These are phyloP conservation scores for Rhadina sibilatrix DNA, from an alignment of 2,113 vertebrate genomes.

Conservation along the genomic window DNA sequence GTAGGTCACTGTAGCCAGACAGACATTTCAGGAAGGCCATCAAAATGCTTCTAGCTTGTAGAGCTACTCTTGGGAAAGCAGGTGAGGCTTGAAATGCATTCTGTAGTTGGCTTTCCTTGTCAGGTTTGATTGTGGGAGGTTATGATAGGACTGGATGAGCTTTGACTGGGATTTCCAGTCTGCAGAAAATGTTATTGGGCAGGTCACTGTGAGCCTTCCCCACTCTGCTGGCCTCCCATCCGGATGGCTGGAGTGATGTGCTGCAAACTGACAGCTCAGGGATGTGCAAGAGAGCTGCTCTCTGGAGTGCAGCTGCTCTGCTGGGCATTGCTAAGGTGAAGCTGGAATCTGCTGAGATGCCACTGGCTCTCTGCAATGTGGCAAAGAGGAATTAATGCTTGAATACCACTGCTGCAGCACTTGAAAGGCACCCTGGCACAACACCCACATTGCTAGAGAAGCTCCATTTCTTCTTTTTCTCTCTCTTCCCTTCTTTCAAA, in stretches of 20 bases:
- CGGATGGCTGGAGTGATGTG: conserved; percentile 26
- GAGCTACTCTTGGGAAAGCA: neutral
- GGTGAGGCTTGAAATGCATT: conserved; percentile 25
- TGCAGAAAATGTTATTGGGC: neutral
- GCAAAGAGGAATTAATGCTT: conserved; percentile 7
- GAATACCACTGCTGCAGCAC: neutral
- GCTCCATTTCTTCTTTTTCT: neutral
- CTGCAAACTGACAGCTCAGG: conserved; percentile 41
- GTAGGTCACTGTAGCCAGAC: neutral
- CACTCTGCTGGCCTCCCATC: neutral
- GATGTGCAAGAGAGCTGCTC: neutral
- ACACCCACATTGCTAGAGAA: neutral
- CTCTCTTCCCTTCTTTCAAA: neutral
- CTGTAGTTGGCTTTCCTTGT: conserved; percentile 66
- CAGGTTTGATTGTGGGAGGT: conserved; percentile 43
- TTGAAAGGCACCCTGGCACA: neutral
- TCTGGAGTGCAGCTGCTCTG: conserved; percentile 58
- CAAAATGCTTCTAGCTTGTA: neutral
- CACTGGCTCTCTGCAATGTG: neutral
- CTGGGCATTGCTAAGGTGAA: conserved; percentile 27
- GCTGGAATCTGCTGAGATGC: neutral
- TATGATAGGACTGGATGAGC: neutral
- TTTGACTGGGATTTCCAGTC: conserved; percentile 22
- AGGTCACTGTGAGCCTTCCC: neutral
- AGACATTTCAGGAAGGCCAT: neutral